Evolutionary conservation across 2,797 vertebrate genomes (phyloP).

Genomic region (Rhinatrema bivittatum): DNA sequence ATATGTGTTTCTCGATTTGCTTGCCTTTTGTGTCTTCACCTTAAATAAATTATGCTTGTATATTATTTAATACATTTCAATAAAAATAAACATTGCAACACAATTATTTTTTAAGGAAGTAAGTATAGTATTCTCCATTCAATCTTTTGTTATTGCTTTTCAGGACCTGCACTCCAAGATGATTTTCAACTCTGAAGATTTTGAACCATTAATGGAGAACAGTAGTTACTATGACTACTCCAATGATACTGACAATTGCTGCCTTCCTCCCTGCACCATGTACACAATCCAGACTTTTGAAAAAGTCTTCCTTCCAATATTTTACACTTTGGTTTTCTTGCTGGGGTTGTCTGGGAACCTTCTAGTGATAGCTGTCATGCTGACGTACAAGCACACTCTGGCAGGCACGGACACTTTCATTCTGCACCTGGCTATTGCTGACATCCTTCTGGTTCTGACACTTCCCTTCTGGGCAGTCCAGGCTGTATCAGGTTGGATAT

Average conservation of each 20-base stretch:
- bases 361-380: constrained; percentile 55
- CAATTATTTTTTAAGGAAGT: too few species aligned
- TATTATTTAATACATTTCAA: too few species aligned
- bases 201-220: neutral
- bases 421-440: constrained; percentile 64
- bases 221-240: neutral
- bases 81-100: too few species aligned
- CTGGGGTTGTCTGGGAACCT: constrained; percentile 67
- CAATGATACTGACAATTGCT: neutral
- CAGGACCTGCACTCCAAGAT: too few species aligned
- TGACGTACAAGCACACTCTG: constrained; percentile 42
- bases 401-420: constrained; percentile 72
- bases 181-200: too few species aligned
- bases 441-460: constrained; percentile 64
- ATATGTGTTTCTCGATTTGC: too few species aligned
- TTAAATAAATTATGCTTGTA: too few species aligned
- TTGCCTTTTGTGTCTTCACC: too few species aligned
- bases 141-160: too few species aligned
- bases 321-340: constrained; percentile 53
- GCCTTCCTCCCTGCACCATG: constrained; percentile 29
- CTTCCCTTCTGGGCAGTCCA: constrained; percentile 68
- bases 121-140: too few species aligned
- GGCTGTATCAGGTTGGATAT: constrained; percentile 56
- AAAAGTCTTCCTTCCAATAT: constrained; percentile 48
- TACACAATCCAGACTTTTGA: constrained; percentile 42